Evolutionary conservation across 1,140 invertebrate species (phyloP).

Genomic region (Fopius arisanus): DNA sequence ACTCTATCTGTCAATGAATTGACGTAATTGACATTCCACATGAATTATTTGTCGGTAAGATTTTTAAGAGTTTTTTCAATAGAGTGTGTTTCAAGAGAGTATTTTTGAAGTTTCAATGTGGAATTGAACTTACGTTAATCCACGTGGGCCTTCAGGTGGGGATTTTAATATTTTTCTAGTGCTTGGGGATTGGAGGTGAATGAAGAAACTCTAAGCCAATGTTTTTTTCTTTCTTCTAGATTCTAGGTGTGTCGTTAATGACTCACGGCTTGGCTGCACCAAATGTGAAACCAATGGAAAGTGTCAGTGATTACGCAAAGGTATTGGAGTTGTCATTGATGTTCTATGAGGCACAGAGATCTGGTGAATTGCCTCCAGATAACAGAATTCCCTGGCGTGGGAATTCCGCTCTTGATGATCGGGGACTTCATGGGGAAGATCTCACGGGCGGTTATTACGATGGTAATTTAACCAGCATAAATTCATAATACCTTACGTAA

Average conservation of each 20-base stretch:
- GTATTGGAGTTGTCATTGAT: conserved; percentile 67
- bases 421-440: conserved; percentile 66
- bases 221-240: conserved; percentile 13
- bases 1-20: no score
- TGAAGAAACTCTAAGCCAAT: background rate
- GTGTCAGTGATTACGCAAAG: conserved; percentile 63
- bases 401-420: conserved; percentile 69
- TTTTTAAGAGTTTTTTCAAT: no score
- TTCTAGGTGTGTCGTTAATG: conserved; percentile 10
- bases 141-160: no score
- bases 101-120: no score
- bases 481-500: background rate
- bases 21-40: no score
- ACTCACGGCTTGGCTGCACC: conserved; percentile 10
- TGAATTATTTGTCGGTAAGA: no score
- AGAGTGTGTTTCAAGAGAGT: no score
- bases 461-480: conserved; percentile 53
- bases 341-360: conserved; percentile 74
- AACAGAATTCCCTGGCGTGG: conserved; percentile 69
- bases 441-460: conserved; percentile 75
- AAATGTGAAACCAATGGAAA: conserved; percentile 37
- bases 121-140: no score
- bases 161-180: no score
- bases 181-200: no score
- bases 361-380: conserved; percentile 67